phyloP scores from a whole-genome alignment of 92 coral and sea anemone species.

The Epizoanthus illoricatus region DNA sequence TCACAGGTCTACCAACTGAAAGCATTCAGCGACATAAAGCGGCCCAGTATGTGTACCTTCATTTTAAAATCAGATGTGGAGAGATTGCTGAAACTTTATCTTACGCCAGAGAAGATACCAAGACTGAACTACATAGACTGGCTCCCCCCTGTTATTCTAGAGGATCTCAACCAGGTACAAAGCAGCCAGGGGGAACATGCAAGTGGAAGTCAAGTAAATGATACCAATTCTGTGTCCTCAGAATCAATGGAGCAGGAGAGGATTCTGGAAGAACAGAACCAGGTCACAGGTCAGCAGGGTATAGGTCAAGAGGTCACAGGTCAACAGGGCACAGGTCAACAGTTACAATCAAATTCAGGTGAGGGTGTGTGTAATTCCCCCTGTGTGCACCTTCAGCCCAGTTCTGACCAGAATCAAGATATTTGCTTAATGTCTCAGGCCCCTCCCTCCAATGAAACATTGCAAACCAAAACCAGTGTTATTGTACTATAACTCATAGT shows the following conservation, averaged over 20 bases:
- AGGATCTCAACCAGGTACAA: constrained; percentile 41
- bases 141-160: constrained; percentile 58
- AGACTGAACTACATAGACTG: constrained; percentile 64
- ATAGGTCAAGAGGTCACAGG: too few relatives aligned
- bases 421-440: too few relatives aligned
- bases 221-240: neutral
- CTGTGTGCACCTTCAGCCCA: too few relatives aligned
- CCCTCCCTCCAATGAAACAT: too few relatives aligned
- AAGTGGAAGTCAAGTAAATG: neutral
- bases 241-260: constrained; percentile 19
- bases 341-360: too few relatives aligned
- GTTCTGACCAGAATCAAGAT: too few relatives aligned
- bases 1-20: constrained; percentile 73
- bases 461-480: too few relatives aligned
- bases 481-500: too few relatives aligned
- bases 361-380: too few relatives aligned
- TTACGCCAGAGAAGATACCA: constrained; percentile 56
- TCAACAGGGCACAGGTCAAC: too few relatives aligned
- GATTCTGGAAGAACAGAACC: neutral
- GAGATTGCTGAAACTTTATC: constrained; percentile 65
- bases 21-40: constrained; percentile 67
- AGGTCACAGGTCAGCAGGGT: neutral
- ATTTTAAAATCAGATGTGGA: constrained; percentile 72
- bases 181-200: neutral
- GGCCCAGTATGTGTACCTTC: constrained; percentile 83